Base-by-base conservation (phyloP, 2,113 vertebrate species). In the Sclerurus mexicanus region DNA sequence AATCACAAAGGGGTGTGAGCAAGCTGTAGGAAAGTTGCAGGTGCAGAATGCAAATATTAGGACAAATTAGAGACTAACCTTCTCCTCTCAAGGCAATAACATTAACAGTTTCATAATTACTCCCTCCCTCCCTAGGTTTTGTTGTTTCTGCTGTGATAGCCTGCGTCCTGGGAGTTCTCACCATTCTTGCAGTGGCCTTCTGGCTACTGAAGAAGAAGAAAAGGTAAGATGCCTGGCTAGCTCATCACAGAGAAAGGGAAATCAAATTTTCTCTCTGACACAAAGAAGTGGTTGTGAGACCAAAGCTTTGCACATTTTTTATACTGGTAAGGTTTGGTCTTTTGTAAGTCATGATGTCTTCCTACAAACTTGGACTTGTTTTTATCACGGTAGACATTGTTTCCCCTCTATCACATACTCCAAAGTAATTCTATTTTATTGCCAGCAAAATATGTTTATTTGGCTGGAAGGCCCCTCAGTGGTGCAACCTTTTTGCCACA, bases 191-290 rank as follows among this genome's bases (percentile, higher is more conserved):
- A 20, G 82, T 97, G 75, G 89, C 96, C 6, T 93, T 97, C 62
- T 99, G 98, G 92, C 90, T 99, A 50, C 96, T 99, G 79, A 96
- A 96, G 90, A 98, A 95, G 91, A 98, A 95, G 91, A 98, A 97
- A 95, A 98, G 99, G 99, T 99, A 95, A 98, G 98, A 35, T 24
- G 39, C 27, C 47, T 40, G 24, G 14, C 58, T 79, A 25, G n/a
- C 46, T 39, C 23, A 66, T 21, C 42, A 56, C 21, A 37, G 44
- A 22, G 62, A 85, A 50, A 50, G 9, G 15, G 7, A 88, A 88
- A 50, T 6, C 12, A 7, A 23, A 21, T 76, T 60, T 87, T 60
- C 28, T 10, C 53, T 85, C 47, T 49, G 30, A 64, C 55, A 62
- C 16, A 40, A 39, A 46, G 8, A 72, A 66, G 21, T 14, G 30